phyloP scores from a whole-genome alignment of 2,888 invertebrate genomes.

The Elegia similella region DNA sequence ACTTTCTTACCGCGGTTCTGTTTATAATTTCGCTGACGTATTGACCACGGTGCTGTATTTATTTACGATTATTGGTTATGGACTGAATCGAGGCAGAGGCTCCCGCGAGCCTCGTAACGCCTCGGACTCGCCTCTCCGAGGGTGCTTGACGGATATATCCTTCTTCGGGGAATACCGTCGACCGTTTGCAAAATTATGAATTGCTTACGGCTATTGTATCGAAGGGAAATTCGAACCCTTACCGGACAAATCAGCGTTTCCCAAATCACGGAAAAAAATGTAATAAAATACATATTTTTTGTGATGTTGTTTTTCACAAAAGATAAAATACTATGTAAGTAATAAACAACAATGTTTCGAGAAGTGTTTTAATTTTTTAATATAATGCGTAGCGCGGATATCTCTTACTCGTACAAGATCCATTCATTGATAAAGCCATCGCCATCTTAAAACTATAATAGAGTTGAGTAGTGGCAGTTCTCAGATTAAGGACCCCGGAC shows the following conservation, averaged over 20 bases:
- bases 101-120: conserved; percentile 78
- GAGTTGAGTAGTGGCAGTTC: no score
- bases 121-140: conserved; percentile 66
- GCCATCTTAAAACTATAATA: no score
- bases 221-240: conserved; percentile 3
- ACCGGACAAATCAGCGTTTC: background rate
- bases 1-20: conserved; percentile 16
- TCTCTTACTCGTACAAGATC: no score
- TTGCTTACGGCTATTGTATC: conserved; percentile 40
- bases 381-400: no score
- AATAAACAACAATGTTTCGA: no score
- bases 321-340: no score
- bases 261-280: background rate
- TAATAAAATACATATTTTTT: background rate
- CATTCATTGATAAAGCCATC: no score
- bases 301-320: no score
- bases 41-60: conserved; percentile 53
- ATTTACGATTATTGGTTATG: conserved; percentile 82
- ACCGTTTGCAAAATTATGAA: conserved; percentile 69
- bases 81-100: conserved; percentile 66
- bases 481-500: no score
- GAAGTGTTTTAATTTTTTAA: no score
- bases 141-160: conserved; percentile 77
- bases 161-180: conserved; percentile 60
- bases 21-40: conserved; percentile 41